These are phyloP conservation scores for Athrips mouffetella DNA, from an alignment of 2,888 invertebrate species.

Conservation along the genomic window DNA sequence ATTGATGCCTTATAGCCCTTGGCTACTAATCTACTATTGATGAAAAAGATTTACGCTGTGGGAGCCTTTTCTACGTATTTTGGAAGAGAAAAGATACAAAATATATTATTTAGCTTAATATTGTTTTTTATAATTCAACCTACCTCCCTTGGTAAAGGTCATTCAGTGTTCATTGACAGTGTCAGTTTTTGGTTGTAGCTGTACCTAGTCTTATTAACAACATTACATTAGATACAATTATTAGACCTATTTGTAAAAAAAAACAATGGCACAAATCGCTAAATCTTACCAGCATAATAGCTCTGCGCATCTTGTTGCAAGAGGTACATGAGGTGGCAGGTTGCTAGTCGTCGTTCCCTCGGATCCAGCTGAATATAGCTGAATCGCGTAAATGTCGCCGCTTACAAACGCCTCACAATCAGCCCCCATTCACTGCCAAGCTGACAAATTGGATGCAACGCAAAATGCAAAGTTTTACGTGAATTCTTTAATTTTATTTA, in stretches of 20 bases:
- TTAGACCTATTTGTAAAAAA: not conserved
- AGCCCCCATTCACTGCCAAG: conserved; percentile 42
- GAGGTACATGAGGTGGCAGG: conserved; percentile 37
- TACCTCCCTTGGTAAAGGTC: no score
- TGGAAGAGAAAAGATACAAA: no score
- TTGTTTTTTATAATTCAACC: no score
- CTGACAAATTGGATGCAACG: conserved; percentile 16
- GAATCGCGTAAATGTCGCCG: conserved; percentile 46
- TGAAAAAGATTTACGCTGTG: no score
- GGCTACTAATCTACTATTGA: no score
- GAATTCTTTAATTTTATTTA: not conserved
- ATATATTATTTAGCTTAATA: no score
- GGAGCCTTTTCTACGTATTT: no score
- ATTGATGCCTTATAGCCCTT: no score
- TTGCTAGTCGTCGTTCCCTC: conserved; percentile 38
- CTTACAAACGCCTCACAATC: conserved; percentile 51
- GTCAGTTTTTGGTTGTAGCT: no score
- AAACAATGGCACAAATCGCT: not conserved
- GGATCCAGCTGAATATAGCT: conserved; percentile 21
- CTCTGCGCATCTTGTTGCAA: conserved; percentile 29
- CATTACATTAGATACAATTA: no score
- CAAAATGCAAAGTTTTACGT: conserved; percentile 14
- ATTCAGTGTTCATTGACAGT: no score
- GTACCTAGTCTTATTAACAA: no score
- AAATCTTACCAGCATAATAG: not conserved